These are phyloP conservation scores for Solenopsis invicta DNA, from an alignment of 1,140 invertebrate genomes.

Conservation along the genomic window DNA sequence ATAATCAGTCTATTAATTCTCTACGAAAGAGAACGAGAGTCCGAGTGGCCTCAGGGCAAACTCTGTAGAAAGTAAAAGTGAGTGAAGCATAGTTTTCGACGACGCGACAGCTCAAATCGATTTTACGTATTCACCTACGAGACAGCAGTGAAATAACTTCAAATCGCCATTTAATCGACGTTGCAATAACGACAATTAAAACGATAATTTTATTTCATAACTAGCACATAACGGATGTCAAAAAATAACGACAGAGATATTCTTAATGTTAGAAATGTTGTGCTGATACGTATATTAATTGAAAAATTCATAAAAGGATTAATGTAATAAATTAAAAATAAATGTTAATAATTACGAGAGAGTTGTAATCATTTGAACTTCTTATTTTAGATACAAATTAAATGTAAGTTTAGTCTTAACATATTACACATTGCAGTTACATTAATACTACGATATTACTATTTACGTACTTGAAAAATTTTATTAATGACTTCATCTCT, in stretches of 20 bases:
- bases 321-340: neutral
- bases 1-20: slow-evolving; percentile 56
- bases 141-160: slow-evolving; percentile 39
- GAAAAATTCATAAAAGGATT: neutral
- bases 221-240: neutral
- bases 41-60: slow-evolving; percentile 70
- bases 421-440: neutral
- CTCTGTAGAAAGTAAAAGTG: slow-evolving; percentile 84
- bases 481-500: slow-evolving; percentile 11
- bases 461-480: neutral
- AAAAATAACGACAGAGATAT: neutral
- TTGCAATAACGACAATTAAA: neutral
- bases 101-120: slow-evolving; percentile 76
- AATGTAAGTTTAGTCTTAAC: neutral
- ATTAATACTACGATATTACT: neutral
- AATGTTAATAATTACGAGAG: neutral
- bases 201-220: slow-evolving; percentile 5
- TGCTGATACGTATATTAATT: neutral
- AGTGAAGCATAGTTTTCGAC: slow-evolving; percentile 69
- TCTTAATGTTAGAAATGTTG: neutral
- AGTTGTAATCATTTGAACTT: neutral
- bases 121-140: slow-evolving; percentile 62
- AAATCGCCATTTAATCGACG: slow-evolving; percentile 2
- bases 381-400: neutral
- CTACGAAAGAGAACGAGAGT: slow-evolving; percentile 72